Base-by-base conservation (phyloP, 92 coral and sea anemone genomes). In the Anthopleura xanthogrammica region DNA sequence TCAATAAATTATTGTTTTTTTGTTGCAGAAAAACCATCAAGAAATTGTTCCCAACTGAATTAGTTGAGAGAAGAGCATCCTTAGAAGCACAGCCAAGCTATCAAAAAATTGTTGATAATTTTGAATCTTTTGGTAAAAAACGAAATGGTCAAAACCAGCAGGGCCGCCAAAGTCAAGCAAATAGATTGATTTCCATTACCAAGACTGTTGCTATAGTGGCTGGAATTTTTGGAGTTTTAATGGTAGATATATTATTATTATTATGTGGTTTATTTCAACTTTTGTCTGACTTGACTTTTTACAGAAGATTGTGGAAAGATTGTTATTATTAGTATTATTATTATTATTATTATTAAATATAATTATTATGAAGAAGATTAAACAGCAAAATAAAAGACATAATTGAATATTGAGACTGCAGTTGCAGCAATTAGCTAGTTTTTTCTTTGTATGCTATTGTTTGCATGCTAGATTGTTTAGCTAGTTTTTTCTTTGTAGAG, bases 1-100 rank as follows among this genome's bases (percentile, higher is more conserved):
- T n/a, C 12, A 20, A 20, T n/a, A n/a, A n/a, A n/a, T 8, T 20
- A 3, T 68, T 48, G 23, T 62, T 76, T 50, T 62, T 83, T 79
- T 14, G 22, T 77, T 22, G 20, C 77, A 95, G 99, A 86, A 96
- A 88, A 82, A 92, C 95, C 40, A 92, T 96, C 71, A 88, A 92
- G 86, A 82, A 81, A 76, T 70, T 93, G 60, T 94, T 92, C 79
- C 94, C 98, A 16, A 79, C 72, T 16, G 91, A 92, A 83, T 72
- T 87, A 3, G 82, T 48, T 11, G 84, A 78, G 55, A 86, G 96
- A 54, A 72, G 68, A 23, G 74, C 64, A 17, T 16, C 78, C 23
- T 82, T 84, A 41, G 87, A 85, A 52, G 36, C 77, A 39, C 77
- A 60, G 3, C 71, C 76, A 16, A 86, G 83, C 79, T 94, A 94